Evolutionary conservation across 2,797 vertebrate genomes (phyloP), one percentile per base, ranked within the genome.

Genomic region (Cyclopterus lumpus): DNA sequence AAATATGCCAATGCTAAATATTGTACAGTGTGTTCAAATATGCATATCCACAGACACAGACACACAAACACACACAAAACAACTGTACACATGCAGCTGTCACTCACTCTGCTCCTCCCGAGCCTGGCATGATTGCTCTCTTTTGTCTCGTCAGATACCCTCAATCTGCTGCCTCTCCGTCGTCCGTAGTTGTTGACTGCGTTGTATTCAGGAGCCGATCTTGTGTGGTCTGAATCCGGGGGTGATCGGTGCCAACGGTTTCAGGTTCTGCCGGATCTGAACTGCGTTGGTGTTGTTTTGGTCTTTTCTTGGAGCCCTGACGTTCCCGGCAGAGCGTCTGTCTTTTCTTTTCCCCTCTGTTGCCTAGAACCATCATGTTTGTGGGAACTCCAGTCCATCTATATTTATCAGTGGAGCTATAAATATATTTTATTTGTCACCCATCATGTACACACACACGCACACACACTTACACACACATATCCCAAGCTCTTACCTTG

Each of bases 101-200:
- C n/a, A 89, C 92, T 93, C 83, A 92, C 91, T 93, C 91, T 76
- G 88, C 60, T 85, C 84, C 82, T 83, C 74, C 87, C 58, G 90
- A 67, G 55, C 83, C 81, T 30, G 88, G 88, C 91, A 93, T 93
- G 72, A 75, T 81, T 77, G 72, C 71, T 80, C 42, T 67, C n/a
- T 24, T 81, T 81, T 69, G 34, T 87, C 60, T 49, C 0, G 66
- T 76, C 54, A n/a, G 70, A 79, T 57, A 3, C 22, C 8, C 55
- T 75, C 57, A 61, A 40, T 63, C 48, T 54, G 20, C 44, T 61
- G 34, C 42, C 48, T 83, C 63, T 4, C 70, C 20, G 65, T 22
- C 5, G 9, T 54, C 81, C 62, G 67, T 32, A 28, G 36, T 48
- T 55, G 32, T 77, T 71, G 64, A 67, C 46, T 49, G 58, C n/a